A percentile compares a stretch with the other conserved stretches of the same genome.
These are phyloP conservation scores for Ooceraea biroi DNA, from an alignment of 1,140 invertebrate species.

Conservation along the genomic window DNA sequence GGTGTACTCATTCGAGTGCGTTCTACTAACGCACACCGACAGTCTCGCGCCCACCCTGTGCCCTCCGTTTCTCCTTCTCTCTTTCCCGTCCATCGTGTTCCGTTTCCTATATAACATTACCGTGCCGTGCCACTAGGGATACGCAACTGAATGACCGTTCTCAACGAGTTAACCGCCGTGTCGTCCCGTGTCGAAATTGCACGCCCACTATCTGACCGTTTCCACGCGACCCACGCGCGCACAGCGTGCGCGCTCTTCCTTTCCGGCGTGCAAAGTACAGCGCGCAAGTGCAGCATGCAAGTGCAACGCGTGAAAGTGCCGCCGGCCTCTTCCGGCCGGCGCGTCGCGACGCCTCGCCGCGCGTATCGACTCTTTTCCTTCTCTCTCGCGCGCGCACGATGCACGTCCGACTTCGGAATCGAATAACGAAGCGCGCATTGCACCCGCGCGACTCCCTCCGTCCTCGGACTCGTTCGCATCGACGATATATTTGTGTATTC, in stretches of 20 bases:
- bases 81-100: background rate
- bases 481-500: conserved; percentile 1
- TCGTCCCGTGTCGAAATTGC: conserved; percentile 72
- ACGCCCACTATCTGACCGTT: conserved; percentile 57
- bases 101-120: conserved; percentile 57
- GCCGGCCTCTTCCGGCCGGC: conserved; percentile 26
- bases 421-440: background rate
- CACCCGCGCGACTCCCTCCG: background rate
- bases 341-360: background rate
- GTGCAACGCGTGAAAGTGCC: conserved; percentile 5
- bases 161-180: conserved; percentile 70
- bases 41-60: background rate
- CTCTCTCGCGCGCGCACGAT: background rate
- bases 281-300: no score
- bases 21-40: background rate
- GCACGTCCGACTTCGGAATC: background rate
- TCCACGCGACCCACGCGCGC: conserved; percentile 21
- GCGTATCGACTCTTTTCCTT: background rate
- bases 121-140: conserved; percentile 25
- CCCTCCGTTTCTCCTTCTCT: background rate
- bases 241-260: background rate
- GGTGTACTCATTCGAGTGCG: background rate
- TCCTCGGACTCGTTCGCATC: conserved; percentile 15
- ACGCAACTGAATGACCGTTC: conserved; percentile 32
- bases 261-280: no score